Evolutionary conservation across 2,888 invertebrate species (phyloP).

Genomic region (Tinea trinotella): DNA sequence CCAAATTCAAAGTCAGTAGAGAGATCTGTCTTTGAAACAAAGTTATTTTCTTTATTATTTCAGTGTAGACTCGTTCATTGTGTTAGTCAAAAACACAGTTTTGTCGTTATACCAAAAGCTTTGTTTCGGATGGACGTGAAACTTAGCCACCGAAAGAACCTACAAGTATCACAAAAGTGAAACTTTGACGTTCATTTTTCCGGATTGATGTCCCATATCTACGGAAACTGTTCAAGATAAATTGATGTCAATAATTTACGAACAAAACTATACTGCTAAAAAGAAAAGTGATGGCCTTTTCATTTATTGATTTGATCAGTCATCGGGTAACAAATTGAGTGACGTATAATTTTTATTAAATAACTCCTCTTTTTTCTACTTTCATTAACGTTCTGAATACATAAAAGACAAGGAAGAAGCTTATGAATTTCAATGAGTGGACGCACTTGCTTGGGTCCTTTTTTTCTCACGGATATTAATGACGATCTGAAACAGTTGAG

Average conservation of each 20-base stretch:
- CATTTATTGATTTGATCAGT: background rate
- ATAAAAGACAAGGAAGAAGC: conserved; percentile 18
- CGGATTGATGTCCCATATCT: background rate
- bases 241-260: background rate
- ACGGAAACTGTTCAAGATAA: background rate
- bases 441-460: conserved; percentile 30
- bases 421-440: conserved; percentile 20
- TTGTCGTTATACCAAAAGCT: background rate
- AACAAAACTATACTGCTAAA: background rate
- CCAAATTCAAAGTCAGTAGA: background rate
- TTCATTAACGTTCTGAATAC: conserved; percentile 12
- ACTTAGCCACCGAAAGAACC: background rate
- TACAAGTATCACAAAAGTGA: background rate
- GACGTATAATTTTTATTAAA: background rate
- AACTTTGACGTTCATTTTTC: background rate
- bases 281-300: background rate
- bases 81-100: background rate
- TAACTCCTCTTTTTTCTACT: background rate
- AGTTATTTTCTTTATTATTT: background rate
- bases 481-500: conserved; percentile 45
- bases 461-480: conserved; percentile 53
- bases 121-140: background rate
- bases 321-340: background rate
- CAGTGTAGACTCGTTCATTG: background rate
- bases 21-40: background rate